Evolutionary conservation across 2,888 invertebrate species (phyloP), one percentile per base, ranked within the genome.

Genomic region (Hemithea aestivaria): DNA sequence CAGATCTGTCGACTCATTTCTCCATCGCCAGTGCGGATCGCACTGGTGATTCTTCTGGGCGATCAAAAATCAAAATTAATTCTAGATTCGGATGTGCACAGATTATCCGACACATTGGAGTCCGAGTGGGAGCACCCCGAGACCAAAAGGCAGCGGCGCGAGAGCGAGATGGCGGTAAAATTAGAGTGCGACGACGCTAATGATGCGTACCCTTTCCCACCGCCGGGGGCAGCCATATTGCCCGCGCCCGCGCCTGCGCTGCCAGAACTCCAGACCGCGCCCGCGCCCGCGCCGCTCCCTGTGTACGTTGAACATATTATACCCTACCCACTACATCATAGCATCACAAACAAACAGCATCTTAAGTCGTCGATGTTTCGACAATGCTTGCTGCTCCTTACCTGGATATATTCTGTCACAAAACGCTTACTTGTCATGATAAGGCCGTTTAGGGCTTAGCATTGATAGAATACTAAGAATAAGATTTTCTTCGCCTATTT

Each of bases 121-220:
- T 31, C 50, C 36, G 82, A 82, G 72, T 87, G 84, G 75, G 88
- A 88, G 53, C 75, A 76, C 66, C 83, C 65, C 58, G 85, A 69
- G 62, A 58, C 58, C 76, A 88, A 88, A 64, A 65, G 87, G 47
- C 89, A 89, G 61, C 85, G 89, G 27, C 89, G 90, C 69, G 87
- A 90, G 60, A 88, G 87, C 62, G 90, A 90, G 69, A 78, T 90
- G 72, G 91, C 90, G 57, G 90, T 93, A 57, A 93, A 93, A 79
- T 72, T 92, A 60, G 93, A 93, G 77, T 90, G 92, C 62, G 93
- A 93, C 66, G 90, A 92, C 63, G 90, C 91, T 27, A 91, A 89
- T 65, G 91, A 91, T 60, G 90, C 91, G 69, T 93, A 92, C 75
- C 84, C 90, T 51, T 93, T 92, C 73, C 89, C 90, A 56, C 77